Base-by-base conservation (phyloP, 2,888 invertebrate genomes). In the Drosophila paranaensis region DNA sequence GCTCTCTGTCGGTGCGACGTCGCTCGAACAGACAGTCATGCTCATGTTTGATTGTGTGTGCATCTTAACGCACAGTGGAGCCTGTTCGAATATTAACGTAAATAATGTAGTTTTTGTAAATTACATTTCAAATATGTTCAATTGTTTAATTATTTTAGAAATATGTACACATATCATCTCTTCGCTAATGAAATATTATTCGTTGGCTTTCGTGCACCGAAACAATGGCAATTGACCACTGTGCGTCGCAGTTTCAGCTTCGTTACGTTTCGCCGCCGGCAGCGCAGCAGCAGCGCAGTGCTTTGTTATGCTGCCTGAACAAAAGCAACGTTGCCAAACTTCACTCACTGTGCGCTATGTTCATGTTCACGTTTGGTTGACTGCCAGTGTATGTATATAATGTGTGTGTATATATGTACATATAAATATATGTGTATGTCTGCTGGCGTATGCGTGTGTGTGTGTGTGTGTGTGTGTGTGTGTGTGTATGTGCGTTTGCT, bases 261-360 rank as follows among this genome's bases (percentile, higher is more conserved):
- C 75, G 84, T 77, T 84, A 79, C 79, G 81, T 83, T 82, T 86
- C 54, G 78, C 81, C 66, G 73, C 65, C 71, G 69, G 73, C 73
- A 78, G 83, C 81, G 76, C 67, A 53, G 74, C 65, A 64, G 69
- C 74, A 70, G 60, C 66, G 46, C 57, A 50, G 54, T 70, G 80
- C 79, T 81, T 81, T 76, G 82, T 81, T 78, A 67, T 77, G 81
- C 65, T 82, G 79, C 77, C 46, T 57, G 75, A 75, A 35, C 55
- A 65, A 60, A 70, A 39, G 85, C 88, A 45, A 48, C 71, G 83
- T 88, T 86, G 86, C 89, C 89, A 70, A 76, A 78, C 60, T 86
- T 88, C 89, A 72, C 45, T 50, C 51, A 69, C 70, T 62, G 62
- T 60, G 65, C 65, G 64, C 73, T 77, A 62, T 65, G 71, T 71